A percentile compares a stretch with the other conserved stretches of the same genome.
phyloP scores from a whole-genome alignment of 2,113 vertebrate genomes.

The Aegotheles bennettii region DNA sequence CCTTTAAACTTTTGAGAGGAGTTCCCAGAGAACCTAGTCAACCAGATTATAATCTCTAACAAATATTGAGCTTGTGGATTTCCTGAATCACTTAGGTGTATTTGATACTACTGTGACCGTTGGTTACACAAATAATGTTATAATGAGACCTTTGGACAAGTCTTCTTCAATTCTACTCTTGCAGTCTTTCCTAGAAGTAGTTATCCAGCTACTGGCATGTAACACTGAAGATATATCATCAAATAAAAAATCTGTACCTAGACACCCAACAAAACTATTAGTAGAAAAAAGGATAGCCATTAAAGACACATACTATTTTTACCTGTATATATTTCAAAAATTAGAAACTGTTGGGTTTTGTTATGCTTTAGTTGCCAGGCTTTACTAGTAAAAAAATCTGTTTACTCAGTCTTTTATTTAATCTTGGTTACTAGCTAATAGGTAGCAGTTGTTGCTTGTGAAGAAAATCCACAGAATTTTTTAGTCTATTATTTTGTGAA shows the following conservation, averaged over 20 bases:
- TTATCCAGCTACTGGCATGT: too few relatives aligned
- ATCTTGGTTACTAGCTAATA: not conserved
- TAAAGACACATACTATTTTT: not conserved
- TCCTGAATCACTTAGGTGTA: not conserved
- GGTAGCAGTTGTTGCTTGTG: not conserved
- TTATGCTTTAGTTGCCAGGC: not conserved
- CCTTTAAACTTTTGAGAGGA: not conserved
- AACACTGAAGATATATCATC: not conserved
- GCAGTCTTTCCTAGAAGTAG: not conserved
- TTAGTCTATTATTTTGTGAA: not conserved
- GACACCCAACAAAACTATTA: not conserved
- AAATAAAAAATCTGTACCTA: not conserved
- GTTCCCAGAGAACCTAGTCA: not conserved
- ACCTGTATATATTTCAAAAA: not conserved
- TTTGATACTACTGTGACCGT: too few relatives aligned
- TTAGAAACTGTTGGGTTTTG: not conserved
- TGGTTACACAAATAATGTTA: not conserved
- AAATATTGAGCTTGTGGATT: not conserved
- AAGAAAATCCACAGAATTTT: not conserved
- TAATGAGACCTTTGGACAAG: not conserved
- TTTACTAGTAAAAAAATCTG: not conserved
- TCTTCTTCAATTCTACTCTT: not conserved
- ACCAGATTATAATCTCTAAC: not conserved
- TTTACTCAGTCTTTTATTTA: not conserved
- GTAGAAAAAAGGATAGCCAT: not conserved